Base-by-base conservation (phyloP, 2,888 invertebrate species). In the Agrenia bidenticulata region DNA sequence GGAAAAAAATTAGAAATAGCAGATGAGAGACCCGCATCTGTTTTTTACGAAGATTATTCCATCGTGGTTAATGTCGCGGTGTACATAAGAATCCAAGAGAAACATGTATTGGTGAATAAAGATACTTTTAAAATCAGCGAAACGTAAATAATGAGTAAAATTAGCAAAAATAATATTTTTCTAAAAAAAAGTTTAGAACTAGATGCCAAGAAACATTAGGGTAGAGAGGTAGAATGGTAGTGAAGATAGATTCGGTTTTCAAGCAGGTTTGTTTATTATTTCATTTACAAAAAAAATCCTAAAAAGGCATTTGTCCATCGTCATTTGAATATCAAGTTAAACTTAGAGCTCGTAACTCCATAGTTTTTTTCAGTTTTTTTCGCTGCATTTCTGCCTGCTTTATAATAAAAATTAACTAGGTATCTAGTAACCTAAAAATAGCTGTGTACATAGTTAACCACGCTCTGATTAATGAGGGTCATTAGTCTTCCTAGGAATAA, bases 231-330 rank as follows among this genome's bases (percentile, higher is more conserved):
- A 27, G 54, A 54, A n/a, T 26, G 13, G 13, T 21, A 49, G 53
- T 17, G 5, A 27, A n/a, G 15, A 45, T 19, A 45, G 54, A 32
- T 27, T 17, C 15, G 27, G n/a, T 54, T 51, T 51, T 19, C 24
- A 54, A 54, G 26, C 51, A 32, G n/a, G 11, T 21, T n/a, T 57
- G 39, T 57, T 41, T 57, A 41, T 57, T 37, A 21, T 37, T 23
- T 57, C 41, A 27, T 57, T 45, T 19, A 17, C 37, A 37, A 24
- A 37, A 57, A 57, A 55, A 57, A 57, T 19, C 56, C 56, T 57
- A 57, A 57, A 57, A 57, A 57, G 56, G 56, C 27, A 27, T 55
- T 55, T 55, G 55, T 32, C 15, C 7, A 17, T 15, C 17, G 5
- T 15, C 19, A n/a, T 45, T 19, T 32, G 5, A 32, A 4, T 11